These are phyloP conservation scores for Aurelia coerulea DNA, from an alignment of 30 jellyfish, hydroid and myxozoan species.

Conservation along the genomic window DNA sequence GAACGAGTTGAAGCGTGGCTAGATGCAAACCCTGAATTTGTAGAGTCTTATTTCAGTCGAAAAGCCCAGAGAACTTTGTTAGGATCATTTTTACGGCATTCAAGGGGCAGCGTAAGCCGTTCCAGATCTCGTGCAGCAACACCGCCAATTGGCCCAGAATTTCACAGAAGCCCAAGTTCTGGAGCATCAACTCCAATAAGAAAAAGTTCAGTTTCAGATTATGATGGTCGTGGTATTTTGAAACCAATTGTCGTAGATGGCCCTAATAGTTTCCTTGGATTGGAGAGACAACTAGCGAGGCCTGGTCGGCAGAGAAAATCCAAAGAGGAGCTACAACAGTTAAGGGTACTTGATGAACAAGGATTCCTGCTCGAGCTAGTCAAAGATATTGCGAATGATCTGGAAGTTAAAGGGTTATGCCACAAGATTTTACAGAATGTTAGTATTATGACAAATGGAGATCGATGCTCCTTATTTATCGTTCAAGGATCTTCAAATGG, in stretches of 20 bases:
- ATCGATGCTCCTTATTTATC: slow-evolving; percentile 91
- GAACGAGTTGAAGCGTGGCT: slow-evolving; percentile 95
- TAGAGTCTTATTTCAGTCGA: slow-evolving; percentile 83
- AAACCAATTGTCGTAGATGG: slow-evolving; percentile 94
- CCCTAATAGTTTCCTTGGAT: slow-evolving; percentile 84
- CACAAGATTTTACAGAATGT: slow-evolving; percentile 91
- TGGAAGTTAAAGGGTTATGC: slow-evolving; percentile 85
- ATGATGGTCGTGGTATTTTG: slow-evolving; percentile 77
- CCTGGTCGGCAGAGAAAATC: slow-evolving; percentile 94
- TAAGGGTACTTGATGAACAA: slow-evolving; percentile 87
- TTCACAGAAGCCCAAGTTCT: slow-evolving; percentile 64
- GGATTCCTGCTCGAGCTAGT: slow-evolving; percentile 89
- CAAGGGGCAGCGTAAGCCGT: slow-evolving; percentile 56
- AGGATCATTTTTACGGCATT: slow-evolving; percentile 77
- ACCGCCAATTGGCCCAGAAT: slow-evolving; percentile 73
- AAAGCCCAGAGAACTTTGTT: slow-evolving; percentile 83
- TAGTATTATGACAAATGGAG: slow-evolving; percentile 89
- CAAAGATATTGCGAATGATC: slow-evolving; percentile 90
- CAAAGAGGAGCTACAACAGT: slow-evolving; percentile 86
- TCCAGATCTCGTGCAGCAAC: slow-evolving; percentile 89
- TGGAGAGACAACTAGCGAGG: slow-evolving; percentile 85
- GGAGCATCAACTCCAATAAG: slow-evolving; percentile 88
- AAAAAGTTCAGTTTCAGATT: slow-evolving; percentile 86
- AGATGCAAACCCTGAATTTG: slow-evolving; percentile 92
- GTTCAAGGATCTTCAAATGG: slow-evolving; percentile 94